Conservation (phyloP, 2,797 vertebrate species). For the Microctenopoma lineatum region DNA sequence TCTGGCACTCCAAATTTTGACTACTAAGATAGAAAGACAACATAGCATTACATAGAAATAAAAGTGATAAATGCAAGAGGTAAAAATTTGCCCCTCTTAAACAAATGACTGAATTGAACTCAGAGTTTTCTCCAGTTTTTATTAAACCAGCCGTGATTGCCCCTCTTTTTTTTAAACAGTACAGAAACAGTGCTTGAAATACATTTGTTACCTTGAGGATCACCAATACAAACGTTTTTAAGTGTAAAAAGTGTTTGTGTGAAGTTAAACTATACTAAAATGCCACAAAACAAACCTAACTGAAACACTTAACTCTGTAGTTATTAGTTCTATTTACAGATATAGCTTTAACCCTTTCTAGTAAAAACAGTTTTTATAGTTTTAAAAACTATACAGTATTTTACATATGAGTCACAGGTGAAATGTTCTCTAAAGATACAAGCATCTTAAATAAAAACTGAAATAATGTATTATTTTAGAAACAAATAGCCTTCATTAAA, state of each 20-base stretch:
- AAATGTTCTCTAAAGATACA: background rate
- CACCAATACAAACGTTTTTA: background rate
- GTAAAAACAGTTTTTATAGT: background rate
- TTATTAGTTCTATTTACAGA: background rate
- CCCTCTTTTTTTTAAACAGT: background rate
- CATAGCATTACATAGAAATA: too few relatives aligned
- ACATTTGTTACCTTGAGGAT: background rate
- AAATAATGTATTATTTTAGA: too few relatives aligned
- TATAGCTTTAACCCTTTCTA: background rate
- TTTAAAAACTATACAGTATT: constrained; percentile 4
- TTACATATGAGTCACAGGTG: background rate
- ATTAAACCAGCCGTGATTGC: background rate
- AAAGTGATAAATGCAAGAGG: too few relatives aligned
- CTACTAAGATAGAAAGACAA: too few relatives aligned
- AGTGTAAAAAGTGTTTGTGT: background rate
- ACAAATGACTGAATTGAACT: too few relatives aligned
- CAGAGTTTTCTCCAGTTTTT: background rate
- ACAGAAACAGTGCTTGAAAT: too few relatives aligned
- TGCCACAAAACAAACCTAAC: background rate
- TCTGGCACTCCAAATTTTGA: too few relatives aligned
- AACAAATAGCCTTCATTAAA: background rate
- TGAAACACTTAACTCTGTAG: constrained; percentile 3
- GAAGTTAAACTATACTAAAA: background rate
- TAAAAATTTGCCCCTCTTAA: too few relatives aligned
- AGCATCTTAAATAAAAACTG: background rate